Conservation (phyloP, 2,113 vertebrate genomes). For the Microcebus lehilahytsara region DNA sequence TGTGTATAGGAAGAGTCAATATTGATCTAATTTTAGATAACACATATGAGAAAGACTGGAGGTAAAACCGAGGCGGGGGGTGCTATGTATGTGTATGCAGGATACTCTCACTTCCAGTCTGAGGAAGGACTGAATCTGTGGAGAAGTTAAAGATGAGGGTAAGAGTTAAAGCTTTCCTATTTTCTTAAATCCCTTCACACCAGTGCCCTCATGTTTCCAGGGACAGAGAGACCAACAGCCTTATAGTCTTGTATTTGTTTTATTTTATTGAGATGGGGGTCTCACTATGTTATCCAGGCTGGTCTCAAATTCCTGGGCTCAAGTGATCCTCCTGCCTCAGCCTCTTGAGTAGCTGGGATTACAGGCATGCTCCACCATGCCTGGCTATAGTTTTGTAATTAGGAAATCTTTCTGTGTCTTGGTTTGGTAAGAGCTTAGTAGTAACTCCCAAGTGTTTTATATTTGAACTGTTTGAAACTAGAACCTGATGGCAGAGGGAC, state of each 20-base stretch:
- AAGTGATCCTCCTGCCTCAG: too few relatives aligned
- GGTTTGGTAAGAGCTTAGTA: not conserved
- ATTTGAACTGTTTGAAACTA: conserved; percentile 30
- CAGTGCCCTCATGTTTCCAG: not conserved
- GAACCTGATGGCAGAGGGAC: not conserved
- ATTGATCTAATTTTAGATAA: conserved; percentile 47
- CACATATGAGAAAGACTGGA: conserved; percentile 40
- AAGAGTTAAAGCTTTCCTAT: not conserved
- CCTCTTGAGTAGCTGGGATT: too few relatives aligned
- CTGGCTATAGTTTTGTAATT: not conserved
- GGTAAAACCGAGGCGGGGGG: not conserved
- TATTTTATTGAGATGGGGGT: too few relatives aligned
- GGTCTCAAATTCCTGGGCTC: too few relatives aligned
- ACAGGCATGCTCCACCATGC: too few relatives aligned
- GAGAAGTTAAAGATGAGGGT: not conserved
- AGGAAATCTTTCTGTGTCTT: not conserved
- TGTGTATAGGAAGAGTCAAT: conserved; percentile 20
- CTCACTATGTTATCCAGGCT: too few relatives aligned
- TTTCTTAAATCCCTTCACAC: conserved; percentile 8
- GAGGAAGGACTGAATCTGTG: not conserved
- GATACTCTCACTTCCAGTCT: not conserved
- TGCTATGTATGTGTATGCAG: not conserved
- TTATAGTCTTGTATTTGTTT: not conserved
- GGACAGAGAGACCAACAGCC: not conserved
- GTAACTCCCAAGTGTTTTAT: not conserved